Percentiles rank a stretch among this genome's conserved stretches.
These are phyloP conservation scores for Drosophila bocqueti DNA, from an alignment of 1,140 invertebrate species.

Conservation along the genomic window DNA sequence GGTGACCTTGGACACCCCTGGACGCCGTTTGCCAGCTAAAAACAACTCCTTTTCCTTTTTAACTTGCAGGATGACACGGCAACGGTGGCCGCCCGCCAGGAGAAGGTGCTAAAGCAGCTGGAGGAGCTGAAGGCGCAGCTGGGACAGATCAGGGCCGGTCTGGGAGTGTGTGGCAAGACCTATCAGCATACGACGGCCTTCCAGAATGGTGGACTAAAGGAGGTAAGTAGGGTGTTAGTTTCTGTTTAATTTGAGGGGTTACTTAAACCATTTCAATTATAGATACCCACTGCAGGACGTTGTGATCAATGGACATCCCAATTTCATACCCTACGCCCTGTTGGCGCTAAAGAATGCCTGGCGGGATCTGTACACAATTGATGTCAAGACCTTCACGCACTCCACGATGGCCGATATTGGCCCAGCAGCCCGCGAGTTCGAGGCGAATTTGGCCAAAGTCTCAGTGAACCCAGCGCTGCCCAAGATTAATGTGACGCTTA, in stretches of 20 bases:
- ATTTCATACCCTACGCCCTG: slow-evolving; percentile 83
- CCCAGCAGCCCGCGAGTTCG: slow-evolving; percentile 70
- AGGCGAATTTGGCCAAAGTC: slow-evolving; percentile 65
- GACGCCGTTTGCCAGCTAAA: slow-evolving; percentile 10
- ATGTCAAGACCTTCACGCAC: slow-evolving; percentile 82
- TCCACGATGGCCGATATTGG: slow-evolving; percentile 82
- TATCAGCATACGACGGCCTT: slow-evolving; percentile 54
- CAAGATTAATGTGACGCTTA: slow-evolving; percentile 77
- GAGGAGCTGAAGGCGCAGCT: slow-evolving; percentile 77
- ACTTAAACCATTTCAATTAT: neutral
- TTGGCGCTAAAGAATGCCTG: slow-evolving; percentile 82
- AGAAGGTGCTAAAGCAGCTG: slow-evolving; percentile 73
- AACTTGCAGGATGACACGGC: slow-evolving; percentile 54
- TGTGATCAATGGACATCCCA: slow-evolving; percentile 83
- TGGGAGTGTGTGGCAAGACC: slow-evolving; percentile 75
- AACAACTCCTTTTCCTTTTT: slow-evolving; percentile 3
- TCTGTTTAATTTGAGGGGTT: neutral
- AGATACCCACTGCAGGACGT: slow-evolving; percentile 82
- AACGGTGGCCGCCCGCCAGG: slow-evolving; percentile 64
- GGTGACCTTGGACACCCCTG: slow-evolving; percentile 27
- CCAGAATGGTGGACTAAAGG: slow-evolving; percentile 75
- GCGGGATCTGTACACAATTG: slow-evolving; percentile 71
- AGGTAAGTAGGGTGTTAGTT: slow-evolving; percentile 35
- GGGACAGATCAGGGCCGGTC: slow-evolving; percentile 60
- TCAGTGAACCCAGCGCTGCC: slow-evolving; percentile 55